Percentiles rank a stretch among this genome's conserved stretches.
phyloP scores from a whole-genome alignment of 2,888 invertebrate species.

The Anagyrus pseudococci region DNA sequence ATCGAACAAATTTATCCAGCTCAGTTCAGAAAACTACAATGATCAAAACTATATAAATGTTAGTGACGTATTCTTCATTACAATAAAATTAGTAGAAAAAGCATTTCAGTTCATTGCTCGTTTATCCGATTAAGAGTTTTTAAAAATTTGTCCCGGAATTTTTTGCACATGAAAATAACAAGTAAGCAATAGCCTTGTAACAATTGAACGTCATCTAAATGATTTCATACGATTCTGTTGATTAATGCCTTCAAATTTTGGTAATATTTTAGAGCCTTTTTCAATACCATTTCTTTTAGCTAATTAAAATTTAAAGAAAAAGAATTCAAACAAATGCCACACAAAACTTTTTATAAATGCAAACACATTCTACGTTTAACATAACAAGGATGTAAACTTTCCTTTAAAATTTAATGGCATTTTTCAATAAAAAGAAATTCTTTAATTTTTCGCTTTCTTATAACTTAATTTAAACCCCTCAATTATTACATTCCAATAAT shows the following conservation, averaged over 20 bases:
- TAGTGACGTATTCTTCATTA: not conserved
- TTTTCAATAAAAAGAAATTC: constrained; percentile 19
- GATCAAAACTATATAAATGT: constrained; percentile 27
- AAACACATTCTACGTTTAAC: constrained; percentile 31
- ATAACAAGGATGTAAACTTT: constrained; percentile 11
- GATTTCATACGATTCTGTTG: no score
- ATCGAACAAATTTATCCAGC: constrained; percentile 3
- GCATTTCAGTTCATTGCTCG: not conserved
- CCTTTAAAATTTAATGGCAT: constrained; percentile 15
- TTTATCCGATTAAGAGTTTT: not conserved
- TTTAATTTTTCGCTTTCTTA: constrained; percentile 22
- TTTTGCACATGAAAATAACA: constrained; percentile 38
- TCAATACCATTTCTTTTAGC: constrained; percentile 39
- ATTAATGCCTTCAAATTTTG: no score
- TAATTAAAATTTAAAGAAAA: no score
- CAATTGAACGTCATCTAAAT: no score
- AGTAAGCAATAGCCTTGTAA: no score
- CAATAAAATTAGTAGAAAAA: not conserved
- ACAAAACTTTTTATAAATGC: constrained; percentile 42
- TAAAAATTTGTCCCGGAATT: constrained; percentile 23
- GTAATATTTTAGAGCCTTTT: constrained; percentile 38
- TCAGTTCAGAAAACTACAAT: constrained; percentile 18
- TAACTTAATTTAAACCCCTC: constrained; percentile 26
- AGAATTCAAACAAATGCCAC: constrained; percentile 40
- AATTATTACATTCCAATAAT: constrained; percentile 27